Conservation (phyloP, 2,113 vertebrate genomes). For the Actenoides hombroni region DNA sequence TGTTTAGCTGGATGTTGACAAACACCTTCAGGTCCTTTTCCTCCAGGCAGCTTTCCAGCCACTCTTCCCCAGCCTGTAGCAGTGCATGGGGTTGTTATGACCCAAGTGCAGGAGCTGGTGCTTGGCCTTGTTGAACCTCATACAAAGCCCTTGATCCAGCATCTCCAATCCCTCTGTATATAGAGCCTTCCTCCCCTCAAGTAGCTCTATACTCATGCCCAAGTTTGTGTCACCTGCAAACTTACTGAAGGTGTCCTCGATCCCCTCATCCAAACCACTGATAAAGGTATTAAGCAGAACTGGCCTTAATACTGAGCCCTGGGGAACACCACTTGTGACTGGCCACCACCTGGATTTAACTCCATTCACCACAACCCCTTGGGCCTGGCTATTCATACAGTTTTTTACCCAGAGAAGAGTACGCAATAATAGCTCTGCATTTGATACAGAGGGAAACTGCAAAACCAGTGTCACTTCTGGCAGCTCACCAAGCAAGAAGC, state of each 20-base stretch:
- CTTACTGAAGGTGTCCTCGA: background rate
- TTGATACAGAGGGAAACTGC: background rate
- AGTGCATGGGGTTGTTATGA: background rate
- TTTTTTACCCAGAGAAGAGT: background rate
- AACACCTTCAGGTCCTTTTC: background rate
- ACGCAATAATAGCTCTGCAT: background rate
- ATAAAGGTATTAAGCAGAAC: background rate
- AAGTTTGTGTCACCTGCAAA: background rate
- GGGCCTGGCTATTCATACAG: rapidly evolving
- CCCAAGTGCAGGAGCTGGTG: background rate
- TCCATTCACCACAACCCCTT: background rate
- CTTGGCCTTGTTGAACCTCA: background rate
- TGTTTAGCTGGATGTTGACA: background rate
- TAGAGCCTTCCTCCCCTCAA: background rate
- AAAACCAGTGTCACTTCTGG: background rate
- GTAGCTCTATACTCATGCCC: background rate
- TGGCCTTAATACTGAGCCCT: background rate
- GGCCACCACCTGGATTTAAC: background rate
- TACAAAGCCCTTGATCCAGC: rapidly evolving
- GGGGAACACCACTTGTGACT: background rate
- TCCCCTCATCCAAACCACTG: background rate
- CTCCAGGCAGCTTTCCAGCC: background rate
- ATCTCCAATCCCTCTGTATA: background rate
- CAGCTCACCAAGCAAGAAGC: background rate
- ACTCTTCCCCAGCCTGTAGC: background rate